Percentiles rank a stretch among this genome's conserved stretches.
phyloP scores from a whole-genome alignment of 2,888 invertebrate genomes.

The Phlogophora meticulosa region DNA sequence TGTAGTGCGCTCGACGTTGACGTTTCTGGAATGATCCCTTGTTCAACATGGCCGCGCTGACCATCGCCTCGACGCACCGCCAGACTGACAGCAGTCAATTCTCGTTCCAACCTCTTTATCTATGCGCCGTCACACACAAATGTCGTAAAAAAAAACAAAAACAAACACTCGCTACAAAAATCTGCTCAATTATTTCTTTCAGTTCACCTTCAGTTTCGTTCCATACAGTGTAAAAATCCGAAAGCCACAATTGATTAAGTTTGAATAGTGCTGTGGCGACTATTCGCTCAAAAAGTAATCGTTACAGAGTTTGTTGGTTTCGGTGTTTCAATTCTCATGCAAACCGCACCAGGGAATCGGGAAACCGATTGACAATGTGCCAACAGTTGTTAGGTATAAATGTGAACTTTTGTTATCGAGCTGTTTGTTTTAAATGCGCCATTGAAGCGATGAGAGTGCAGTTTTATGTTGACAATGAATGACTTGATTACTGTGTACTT shows the following conservation, averaged over 20 bases:
- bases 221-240: slow-evolving; percentile 33
- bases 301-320: slow-evolving; percentile 70
- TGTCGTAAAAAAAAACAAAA: background rate
- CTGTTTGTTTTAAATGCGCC: slow-evolving; percentile 35
- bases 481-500: background rate
- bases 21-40: no score
- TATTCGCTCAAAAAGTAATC: slow-evolving; percentile 71
- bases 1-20: no score
- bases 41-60: no score
- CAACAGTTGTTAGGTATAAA: slow-evolving; percentile 61
- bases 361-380: slow-evolving; percentile 74
- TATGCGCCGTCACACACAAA: no score
- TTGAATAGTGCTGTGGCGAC: slow-evolving; percentile 63
- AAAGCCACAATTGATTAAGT: slow-evolving; percentile 58
- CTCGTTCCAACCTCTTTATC: no score
- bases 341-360: slow-evolving; percentile 71
- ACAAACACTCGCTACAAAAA: slow-evolving; percentile 5
- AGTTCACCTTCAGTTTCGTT: slow-evolving; percentile 15
- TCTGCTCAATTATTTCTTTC: slow-evolving; percentile 21
- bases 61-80: no score
- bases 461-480: slow-evolving; percentile 9
- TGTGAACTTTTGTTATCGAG: slow-evolving; percentile 49
- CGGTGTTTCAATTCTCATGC: slow-evolving; percentile 73
- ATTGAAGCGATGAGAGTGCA: slow-evolving; percentile 17
- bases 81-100: no score